Conservation (phyloP, 37 sponge, comb jelly and placozoan genomes). For the Mnemiopsis leidyi region DNA sequence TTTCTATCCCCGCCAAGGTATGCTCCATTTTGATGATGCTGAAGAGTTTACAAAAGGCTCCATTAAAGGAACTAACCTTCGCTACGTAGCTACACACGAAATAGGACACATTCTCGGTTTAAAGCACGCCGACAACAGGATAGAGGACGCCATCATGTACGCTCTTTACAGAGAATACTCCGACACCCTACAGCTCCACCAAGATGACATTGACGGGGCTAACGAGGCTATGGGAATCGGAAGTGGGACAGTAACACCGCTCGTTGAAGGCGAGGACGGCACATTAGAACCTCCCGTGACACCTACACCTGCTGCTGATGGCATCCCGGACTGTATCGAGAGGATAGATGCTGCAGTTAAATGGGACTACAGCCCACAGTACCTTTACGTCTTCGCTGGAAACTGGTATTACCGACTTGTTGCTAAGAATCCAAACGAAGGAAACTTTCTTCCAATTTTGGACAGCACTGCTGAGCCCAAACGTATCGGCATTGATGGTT, state of each 20-base stretch:
- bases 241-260: background rate
- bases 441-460: background rate
- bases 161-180: background rate
- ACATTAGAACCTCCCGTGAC: background rate
- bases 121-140: background rate
- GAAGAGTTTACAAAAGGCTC: background rate
- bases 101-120: background rate
- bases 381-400: background rate
- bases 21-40: background rate
- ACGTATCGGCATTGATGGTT: slow-evolving; percentile 10
- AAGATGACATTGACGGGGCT: background rate
- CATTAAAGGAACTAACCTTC: background rate
- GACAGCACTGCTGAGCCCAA: background rate
- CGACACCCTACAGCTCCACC: background rate
- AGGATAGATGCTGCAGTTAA: background rate
- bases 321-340: background rate
- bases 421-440: background rate
- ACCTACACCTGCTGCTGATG: background rate
- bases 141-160: background rate
- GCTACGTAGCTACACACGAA: background rate
- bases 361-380: background rate
- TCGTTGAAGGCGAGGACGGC: background rate
- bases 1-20: background rate
- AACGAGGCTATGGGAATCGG: background rate
- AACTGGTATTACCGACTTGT: slow-evolving; percentile 1